These are phyloP conservation scores for Oxyruncus cristatus DNA, from an alignment of 2,113 vertebrate genomes.

Conservation along the genomic window DNA sequence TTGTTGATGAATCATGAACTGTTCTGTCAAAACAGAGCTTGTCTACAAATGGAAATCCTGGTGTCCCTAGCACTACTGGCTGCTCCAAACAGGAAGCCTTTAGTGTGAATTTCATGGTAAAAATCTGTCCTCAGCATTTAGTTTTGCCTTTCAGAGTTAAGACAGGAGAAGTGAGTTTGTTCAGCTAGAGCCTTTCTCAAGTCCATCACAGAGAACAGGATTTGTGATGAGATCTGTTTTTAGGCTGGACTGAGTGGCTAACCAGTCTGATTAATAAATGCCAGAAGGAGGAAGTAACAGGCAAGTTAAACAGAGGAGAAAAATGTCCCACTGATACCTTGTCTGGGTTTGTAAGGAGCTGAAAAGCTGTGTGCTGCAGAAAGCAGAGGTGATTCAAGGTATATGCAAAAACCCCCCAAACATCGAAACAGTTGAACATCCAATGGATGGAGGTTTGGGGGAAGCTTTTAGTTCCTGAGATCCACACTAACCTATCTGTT, in stretches of 20 bases:
- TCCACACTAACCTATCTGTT: neutral
- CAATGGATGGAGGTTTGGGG: neutral
- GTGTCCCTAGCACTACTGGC: neutral
- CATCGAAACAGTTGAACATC: neutral
- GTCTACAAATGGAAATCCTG: neutral
- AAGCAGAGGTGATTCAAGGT: neutral
- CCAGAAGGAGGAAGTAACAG: conserved; percentile 64
- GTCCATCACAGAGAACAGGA: conserved; percentile 30
- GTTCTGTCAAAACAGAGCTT: neutral
- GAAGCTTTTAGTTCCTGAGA: neutral
- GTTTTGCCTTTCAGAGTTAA: conserved; percentile 21
- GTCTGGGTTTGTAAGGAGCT: neutral
- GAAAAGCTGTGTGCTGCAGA: neutral
- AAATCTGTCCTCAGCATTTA: conserved; percentile 27
- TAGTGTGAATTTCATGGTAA: conserved; percentile 39
- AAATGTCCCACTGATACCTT: neutral
- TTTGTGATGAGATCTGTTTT: conserved; percentile 46
- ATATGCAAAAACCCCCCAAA: neutral
- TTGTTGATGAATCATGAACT: neutral
- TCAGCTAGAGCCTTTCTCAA: conserved; percentile 24
- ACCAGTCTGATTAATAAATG: conserved; percentile 72
- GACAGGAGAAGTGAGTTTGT: conserved; percentile 46
- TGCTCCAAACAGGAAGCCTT: neutral
- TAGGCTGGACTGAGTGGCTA: conserved; percentile 62
- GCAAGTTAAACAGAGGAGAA: conserved; percentile 24